Evolutionary conservation across 2,888 invertebrate genomes (phyloP), one percentile per base, ranked within the genome.

Genomic region (Ypsolopha sequella): DNA sequence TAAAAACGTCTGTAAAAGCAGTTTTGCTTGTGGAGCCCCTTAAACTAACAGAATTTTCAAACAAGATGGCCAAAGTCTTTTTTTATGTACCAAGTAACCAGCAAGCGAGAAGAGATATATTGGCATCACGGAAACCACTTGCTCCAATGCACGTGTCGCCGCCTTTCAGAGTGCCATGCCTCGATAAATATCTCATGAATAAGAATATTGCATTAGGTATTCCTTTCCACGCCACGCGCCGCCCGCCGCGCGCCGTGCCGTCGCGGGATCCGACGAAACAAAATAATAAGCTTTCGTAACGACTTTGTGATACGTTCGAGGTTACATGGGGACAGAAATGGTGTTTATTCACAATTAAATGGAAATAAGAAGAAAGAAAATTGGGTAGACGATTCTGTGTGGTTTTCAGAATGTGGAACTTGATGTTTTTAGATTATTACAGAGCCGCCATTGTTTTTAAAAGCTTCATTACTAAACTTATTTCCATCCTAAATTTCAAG

Each of bases 151-250:
- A 43, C 13, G 54, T 48, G 55, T 48, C 54, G 45, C 47, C 48
- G 24, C 24, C 24, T 24, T 24, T 24, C 41, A 53, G 49, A 54
- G 54, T 14, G 41, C 45, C 55, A 57, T 53, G 53, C 59, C 56
- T 59, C 70, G 68, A 75, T 76, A 75, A 76, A 72, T 70, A 72
- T 71, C 78, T 78, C 78, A 80, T 80, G 78, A 80, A 80, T 80
- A 80, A 70, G 67, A 72, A 77, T 76, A 77, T 75, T 73, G 73
- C 76, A 77, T 78, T 75, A 77, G 62, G 71, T 68, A 73, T 73
- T 73, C 76, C 39, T 38, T 24, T 24, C 48, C 9, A 24, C 41
- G 48, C 14, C 11, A 36, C n/a, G 48, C 36, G 33, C n/a, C n/a
- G 33, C 10, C 10, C 45, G 24, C 45, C 45, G 35, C n/a, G n/a